phyloP scores from a whole-genome alignment of 2,888 invertebrate genomes.

The Troilus luridus region DNA sequence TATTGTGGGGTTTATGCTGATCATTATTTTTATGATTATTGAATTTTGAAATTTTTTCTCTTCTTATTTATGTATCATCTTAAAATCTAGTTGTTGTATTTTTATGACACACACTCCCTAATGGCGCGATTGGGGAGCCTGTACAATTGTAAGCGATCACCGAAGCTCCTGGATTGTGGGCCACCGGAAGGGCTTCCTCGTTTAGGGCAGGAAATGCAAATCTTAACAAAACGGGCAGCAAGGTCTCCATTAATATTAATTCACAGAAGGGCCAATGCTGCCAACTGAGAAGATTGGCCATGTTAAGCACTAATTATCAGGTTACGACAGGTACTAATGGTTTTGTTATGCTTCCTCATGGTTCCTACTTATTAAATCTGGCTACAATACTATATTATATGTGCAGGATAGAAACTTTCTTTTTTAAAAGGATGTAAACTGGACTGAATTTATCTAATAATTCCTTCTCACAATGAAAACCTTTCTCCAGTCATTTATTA shows the following conservation, averaged over 20 bases:
- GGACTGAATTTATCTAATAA: too few species aligned
- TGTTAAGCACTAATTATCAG: background rate
- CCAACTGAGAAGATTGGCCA: background rate
- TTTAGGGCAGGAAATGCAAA: slow-evolving; percentile 35
- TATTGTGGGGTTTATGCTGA: too few species aligned
- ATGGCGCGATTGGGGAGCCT: background rate
- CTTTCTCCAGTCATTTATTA: too few species aligned
- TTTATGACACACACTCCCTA: background rate
- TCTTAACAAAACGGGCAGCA: slow-evolving; percentile 31
- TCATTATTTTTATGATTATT: background rate
- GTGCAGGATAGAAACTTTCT: too few species aligned
- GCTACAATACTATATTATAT: too few species aligned
- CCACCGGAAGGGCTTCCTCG: slow-evolving; percentile 25
- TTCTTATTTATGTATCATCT: background rate
- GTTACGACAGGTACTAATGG: background rate
- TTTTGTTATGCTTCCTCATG: too few species aligned
- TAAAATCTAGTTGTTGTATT: background rate
- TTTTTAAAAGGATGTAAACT: too few species aligned
- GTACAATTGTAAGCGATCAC: background rate
- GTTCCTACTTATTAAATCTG: too few species aligned
- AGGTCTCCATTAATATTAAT: slow-evolving; percentile 27
- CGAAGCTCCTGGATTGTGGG: background rate
- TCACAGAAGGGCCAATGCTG: background rate
- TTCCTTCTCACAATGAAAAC: too few species aligned
- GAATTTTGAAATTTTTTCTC: background rate